phyloP scores from a whole-genome alignment of 1,140 invertebrate genomes.

The Drosophila sproati region DNA sequence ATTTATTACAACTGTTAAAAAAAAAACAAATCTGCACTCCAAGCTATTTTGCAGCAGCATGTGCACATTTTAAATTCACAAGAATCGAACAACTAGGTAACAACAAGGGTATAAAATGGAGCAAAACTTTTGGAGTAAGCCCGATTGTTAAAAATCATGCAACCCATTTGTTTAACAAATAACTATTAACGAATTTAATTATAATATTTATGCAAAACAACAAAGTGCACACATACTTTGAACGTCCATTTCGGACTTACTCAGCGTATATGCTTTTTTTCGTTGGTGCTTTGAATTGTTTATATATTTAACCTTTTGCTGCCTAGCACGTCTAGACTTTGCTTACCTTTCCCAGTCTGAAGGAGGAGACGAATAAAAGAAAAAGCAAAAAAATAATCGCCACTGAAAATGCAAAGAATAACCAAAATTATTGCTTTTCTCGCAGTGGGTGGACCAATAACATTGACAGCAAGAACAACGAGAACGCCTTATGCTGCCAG shows the following conservation, averaged over 20 bases:
- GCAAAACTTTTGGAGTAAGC: no score
- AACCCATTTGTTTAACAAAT: no score
- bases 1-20: no score
- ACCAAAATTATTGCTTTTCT: slow-evolving; percentile 30
- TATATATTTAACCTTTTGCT: slow-evolving; percentile 44
- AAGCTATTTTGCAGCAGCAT: no score
- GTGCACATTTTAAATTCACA: no score
- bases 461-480: slow-evolving; percentile 34
- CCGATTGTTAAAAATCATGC: no score
- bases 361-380: slow-evolving; percentile 29
- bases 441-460: slow-evolving; percentile 34
- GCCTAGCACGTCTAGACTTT: slow-evolving; percentile 42
- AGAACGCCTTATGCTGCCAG: neutral
- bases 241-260: slow-evolving; percentile 16
- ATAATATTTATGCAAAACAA: no score
- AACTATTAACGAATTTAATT: no score
- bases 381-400: slow-evolving; percentile 23
- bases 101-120: no score
- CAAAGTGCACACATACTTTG: neutral
- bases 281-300: slow-evolving; percentile 43
- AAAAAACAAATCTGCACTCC: no score
- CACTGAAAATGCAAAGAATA: slow-evolving; percentile 53
- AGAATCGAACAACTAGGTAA: no score
- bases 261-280: slow-evolving; percentile 47
- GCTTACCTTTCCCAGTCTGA: slow-evolving; percentile 12